Base-by-base conservation (phyloP, 2,113 vertebrate species). In the Plecturocebus donacophilus region DNA sequence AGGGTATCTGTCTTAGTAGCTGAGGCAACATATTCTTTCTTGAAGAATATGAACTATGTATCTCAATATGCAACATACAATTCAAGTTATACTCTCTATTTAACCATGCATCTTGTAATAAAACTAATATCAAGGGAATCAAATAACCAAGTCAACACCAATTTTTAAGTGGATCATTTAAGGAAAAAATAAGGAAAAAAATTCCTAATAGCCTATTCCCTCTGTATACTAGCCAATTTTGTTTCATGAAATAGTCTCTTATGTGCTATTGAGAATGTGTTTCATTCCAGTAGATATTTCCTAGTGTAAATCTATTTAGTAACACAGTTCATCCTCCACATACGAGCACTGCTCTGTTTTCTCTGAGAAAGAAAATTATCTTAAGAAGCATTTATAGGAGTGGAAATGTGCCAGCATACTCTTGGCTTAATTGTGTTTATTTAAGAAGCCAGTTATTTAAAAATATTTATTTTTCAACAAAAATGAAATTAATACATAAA, bases 171-270 rank as follows among this genome's bases (percentile, higher is more conserved):
- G 5, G 68, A 32, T 25, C 8, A 45, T 64, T 91, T 25, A 58
- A 30, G 58, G 2, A 47, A 79, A 84, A 71, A 38, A 35, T n/a
- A n/a, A n/a, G n/a, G n/a, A n/a, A n/a, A n/a, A n/a, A n/a, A n/a
- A n/a, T 47, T 35, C 32, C 45, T 84, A 27, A 77, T 70, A 77
- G 58, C n/a, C n/a, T 58, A 2, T 42, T 86, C 3, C 6, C 6
- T 82, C n/a, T 16, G 64, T 90, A 13, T 79, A 56, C 32, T 94
- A 77, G 30, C 75, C 82, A 47, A 49, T 90, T 92, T 76, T 82
- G 14, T 86, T 70, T 93, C 73, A 82, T 6, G 77, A 35, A 82
- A 42, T 49, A 58, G 32, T 90, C 73, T 56, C 66, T 64, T 68
- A 40, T 92, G 32, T 84, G 30, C 47, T 85, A 14, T 30, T 68